These are phyloP conservation scores for Poeciliopsis turneri DNA, from an alignment of 2,797 vertebrate species.

Conservation along the genomic window DNA sequence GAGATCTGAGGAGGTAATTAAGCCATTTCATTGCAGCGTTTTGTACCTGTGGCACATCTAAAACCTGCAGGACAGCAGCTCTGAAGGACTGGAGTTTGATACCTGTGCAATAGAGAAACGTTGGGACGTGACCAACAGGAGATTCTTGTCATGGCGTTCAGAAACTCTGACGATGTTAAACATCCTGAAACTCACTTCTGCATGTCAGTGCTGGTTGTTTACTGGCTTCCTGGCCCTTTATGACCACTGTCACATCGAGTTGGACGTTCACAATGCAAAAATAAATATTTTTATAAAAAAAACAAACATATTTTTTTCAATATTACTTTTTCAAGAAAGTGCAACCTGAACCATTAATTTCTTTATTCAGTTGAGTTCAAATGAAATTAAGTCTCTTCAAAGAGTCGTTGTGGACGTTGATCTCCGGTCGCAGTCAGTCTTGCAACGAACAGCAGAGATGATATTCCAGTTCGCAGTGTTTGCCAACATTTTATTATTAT, in stretches of 20 bases:
- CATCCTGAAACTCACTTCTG: neutral
- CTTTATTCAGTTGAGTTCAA: no score
- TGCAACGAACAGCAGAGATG: neutral
- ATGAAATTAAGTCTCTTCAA: no score
- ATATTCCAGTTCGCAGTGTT: no score
- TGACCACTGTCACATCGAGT: neutral
- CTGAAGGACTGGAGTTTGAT: no score
- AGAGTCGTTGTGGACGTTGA: neutral
- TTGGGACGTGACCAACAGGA: neutral
- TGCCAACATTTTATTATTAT: no score
- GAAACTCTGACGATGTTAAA: neutral
- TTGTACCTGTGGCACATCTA: no score
- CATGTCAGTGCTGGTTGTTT: neutral
- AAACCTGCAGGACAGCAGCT: no score
- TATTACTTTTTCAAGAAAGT: neutral
- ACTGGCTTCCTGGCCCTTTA: neutral
- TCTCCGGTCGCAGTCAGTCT: neutral
- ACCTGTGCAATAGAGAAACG: neutral
- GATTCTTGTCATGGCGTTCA: neutral
- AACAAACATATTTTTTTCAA: neutral
- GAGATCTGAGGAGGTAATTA: no score
- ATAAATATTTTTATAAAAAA: neutral
- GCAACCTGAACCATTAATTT: neutral
- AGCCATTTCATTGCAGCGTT: no score
- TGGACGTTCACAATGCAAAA: neutral